Percentiles rank a stretch among this genome's conserved stretches.
Evolutionary conservation across 2,113 vertebrate species (phyloP).

Genomic region (Platichthys flesus): DNA sequence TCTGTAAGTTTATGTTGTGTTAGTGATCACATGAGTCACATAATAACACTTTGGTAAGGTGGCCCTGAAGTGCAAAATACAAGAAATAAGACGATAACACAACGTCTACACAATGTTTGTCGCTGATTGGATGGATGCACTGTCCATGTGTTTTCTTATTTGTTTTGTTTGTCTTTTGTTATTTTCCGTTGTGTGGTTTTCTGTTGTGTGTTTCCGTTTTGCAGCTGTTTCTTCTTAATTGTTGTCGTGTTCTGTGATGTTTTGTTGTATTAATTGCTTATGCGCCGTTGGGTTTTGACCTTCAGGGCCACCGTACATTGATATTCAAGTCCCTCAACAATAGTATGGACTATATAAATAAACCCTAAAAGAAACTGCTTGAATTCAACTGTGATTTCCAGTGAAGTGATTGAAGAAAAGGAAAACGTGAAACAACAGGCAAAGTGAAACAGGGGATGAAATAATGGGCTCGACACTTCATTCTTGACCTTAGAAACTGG

Average conservation of each 20-base stretch:
- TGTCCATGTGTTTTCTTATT: no score
- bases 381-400: neutral
- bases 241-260: neutral
- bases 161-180: no score
- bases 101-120: no score
- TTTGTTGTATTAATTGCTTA: neutral
- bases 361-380: no score
- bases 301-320: neutral
- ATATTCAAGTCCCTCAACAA: neutral
- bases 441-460: neutral
- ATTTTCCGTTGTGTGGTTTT: neutral
- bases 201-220: no score
- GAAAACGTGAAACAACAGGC: neutral
- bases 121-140: no score
- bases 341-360: neutral
- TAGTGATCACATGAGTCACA: neutral
- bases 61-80: no score
- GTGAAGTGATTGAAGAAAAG: neutral
- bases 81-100: no score
- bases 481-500: neutral
- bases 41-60: neutral
- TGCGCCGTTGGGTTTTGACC: neutral
- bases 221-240: neutral
- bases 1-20: no score
- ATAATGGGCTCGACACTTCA: neutral